A percentile compares a stretch with the other conserved stretches of the same genome.
Evolutionary conservation across 2,888 invertebrate genomes (phyloP).

Genomic region (Ophion slaviceki): DNA sequence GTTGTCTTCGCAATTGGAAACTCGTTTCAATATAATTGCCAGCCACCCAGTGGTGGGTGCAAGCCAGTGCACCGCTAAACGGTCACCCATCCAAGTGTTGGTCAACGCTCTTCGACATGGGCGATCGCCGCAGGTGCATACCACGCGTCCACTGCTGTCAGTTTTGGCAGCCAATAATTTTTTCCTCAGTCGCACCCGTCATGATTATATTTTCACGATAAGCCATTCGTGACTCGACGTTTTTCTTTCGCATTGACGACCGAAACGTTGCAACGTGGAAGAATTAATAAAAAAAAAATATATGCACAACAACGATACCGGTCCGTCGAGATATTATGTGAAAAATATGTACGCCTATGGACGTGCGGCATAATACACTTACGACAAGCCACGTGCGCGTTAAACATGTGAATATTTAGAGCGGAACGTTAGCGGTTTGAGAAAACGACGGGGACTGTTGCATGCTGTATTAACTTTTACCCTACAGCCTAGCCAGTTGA

Average conservation of each 20-base stretch:
- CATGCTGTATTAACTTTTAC: conserved; percentile 36
- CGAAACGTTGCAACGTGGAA: conserved; percentile 8
- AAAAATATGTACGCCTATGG: conserved; percentile 15
- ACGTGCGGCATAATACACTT: conserved; percentile 23
- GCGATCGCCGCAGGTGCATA: too few species aligned
- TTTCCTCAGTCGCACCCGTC: not conserved
- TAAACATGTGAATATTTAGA: conserved; percentile 63
- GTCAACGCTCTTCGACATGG: too few species aligned
- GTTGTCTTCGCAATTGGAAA: too few species aligned
- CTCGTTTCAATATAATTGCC: too few species aligned
- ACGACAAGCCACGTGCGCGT: conserved; percentile 41
- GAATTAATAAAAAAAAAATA: not conserved
- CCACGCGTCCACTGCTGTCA: too few species aligned
- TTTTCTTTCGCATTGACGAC: not conserved
- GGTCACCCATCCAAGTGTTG: too few species aligned
- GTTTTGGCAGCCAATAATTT: not conserved
- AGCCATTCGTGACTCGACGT: not conserved
- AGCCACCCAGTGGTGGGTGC: too few species aligned
- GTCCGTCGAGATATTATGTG: conserved; percentile 15
- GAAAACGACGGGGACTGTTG: conserved; percentile 63
- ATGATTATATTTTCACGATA: not conserved
- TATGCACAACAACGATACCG: not conserved
- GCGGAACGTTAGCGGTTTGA: conserved; percentile 65
- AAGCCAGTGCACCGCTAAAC: too few species aligned
- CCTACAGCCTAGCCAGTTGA: conserved; percentile 31